These are phyloP conservation scores for Galeruca laticollis DNA, from an alignment of 2,888 invertebrate genomes.

Conservation along the genomic window DNA sequence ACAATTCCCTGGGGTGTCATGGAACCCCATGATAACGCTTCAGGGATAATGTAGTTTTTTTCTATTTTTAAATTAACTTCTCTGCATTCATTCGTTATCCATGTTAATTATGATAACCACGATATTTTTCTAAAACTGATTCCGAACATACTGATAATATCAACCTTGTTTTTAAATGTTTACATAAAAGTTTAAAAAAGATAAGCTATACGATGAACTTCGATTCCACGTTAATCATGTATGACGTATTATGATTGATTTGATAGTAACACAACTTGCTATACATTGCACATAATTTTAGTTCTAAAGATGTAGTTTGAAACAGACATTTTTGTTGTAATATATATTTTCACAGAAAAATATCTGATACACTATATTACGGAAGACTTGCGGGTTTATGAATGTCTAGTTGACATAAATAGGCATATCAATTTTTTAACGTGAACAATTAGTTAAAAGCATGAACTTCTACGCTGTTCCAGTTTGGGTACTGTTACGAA, in stretches of 20 bases:
- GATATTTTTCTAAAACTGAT: slow-evolving; percentile 5
- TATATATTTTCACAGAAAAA: no score
- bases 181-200: background rate
- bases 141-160: background rate
- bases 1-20: no score
- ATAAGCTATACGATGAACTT: background rate
- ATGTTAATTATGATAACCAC: background rate
- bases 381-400: no score
- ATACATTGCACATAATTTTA: background rate
- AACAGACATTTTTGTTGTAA: no score
- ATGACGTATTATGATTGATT: slow-evolving; percentile 17
- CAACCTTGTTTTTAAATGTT: slow-evolving; percentile 3
- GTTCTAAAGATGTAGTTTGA: background rate
- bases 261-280: background rate
- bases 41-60: no score
- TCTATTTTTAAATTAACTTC: background rate
- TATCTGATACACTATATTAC: no score
- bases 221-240: slow-evolving; percentile 11
- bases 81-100: background rate
- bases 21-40: no score
- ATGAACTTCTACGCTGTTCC: no score
- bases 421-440: no score
- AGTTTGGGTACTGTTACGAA: no score
- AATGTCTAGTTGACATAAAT: no score
- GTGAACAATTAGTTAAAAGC: no score